Evolutionary conservation across 2,888 invertebrate genomes (phyloP), one percentile per base, ranked within the genome.

Genomic region (Pyrrhia umbra): DNA sequence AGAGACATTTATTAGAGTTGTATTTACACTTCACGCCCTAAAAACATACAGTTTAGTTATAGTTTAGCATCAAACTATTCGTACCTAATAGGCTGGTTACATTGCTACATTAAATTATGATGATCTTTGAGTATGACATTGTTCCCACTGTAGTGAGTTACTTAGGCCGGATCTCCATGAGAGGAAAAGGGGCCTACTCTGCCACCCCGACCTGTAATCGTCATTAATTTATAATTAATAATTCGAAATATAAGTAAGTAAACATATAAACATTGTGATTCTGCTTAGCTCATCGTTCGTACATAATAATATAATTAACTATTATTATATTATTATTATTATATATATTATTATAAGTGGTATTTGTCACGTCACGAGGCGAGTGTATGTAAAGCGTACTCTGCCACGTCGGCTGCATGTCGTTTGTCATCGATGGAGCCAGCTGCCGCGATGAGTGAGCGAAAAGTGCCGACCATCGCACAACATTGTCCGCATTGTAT

Each of bases 361-460:
- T 72, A 52, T 64, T 54, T 79, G 73, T 80, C 76, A 73, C 78
- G 73, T 70, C 72, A 57, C 45, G 52, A 34, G 25, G 42, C 59
- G 61, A 39, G 20, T 30, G 30, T 62, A 54, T 42, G 27, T 43
- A 45, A 15, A 34, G 58, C 45, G 61, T 30, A 37, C 27, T 49
- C 27, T 50, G 63, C 57, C 47, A 61, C 54, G 37, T 62, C 47
- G 66, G 63, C 40, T 58, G 71, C 62, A 75, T 78, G 83, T 88
- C 86, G 88, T 90, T 90, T 89, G 88, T 91, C 89, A 89, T 88
- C 80, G 65, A 54, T 54, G 58, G 51, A 68, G 65, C 67, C 89
- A 91, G 93, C 93, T 91, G 93, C 88, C 84, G 84, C 85, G 88
- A 93, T 95, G 94, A 94, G 90, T 90, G 90, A 89, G 91, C 94